Conservation (phyloP, 2,113 vertebrate species). For the Probosciger aterrimus region DNA sequence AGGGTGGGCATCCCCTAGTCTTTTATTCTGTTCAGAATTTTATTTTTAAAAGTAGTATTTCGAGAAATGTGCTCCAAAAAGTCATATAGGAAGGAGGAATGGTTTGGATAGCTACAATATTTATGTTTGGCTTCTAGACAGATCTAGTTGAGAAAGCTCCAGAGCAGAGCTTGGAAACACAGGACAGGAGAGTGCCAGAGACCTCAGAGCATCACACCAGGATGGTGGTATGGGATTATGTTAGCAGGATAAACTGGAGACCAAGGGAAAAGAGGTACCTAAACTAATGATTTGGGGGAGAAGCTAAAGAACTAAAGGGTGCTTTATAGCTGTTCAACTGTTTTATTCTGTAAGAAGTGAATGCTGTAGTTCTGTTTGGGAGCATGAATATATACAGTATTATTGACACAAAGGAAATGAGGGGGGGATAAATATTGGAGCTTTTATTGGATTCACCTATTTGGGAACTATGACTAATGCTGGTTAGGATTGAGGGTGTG, state of each 20-base stretch:
- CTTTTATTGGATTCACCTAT: background rate
- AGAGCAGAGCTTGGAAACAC: background rate
- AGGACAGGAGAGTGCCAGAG: background rate
- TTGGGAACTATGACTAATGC: background rate
- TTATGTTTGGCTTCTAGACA: background rate
- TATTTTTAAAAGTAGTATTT: background rate
- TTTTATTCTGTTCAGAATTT: background rate
- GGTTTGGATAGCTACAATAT: background rate
- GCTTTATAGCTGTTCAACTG: background rate
- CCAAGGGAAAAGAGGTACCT: background rate
- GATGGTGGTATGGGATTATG: background rate
- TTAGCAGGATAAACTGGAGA: background rate
- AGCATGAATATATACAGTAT: background rate
- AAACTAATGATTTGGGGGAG: background rate
- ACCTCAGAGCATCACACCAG: background rate
- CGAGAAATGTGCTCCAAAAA: background rate
- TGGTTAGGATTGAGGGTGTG: background rate
- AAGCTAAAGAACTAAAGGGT: background rate
- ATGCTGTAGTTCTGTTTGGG: background rate
- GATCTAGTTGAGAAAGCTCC: background rate
- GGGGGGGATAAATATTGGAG: background rate
- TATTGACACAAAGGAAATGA: background rate
- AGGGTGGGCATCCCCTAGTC: accelerated
- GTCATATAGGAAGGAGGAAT: background rate
- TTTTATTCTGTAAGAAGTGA: background rate